A percentile compares a stretch with the other conserved stretches of the same genome.
phyloP scores from a whole-genome alignment of 2,888 invertebrate genomes.

The Prosapia bicincta region DNA sequence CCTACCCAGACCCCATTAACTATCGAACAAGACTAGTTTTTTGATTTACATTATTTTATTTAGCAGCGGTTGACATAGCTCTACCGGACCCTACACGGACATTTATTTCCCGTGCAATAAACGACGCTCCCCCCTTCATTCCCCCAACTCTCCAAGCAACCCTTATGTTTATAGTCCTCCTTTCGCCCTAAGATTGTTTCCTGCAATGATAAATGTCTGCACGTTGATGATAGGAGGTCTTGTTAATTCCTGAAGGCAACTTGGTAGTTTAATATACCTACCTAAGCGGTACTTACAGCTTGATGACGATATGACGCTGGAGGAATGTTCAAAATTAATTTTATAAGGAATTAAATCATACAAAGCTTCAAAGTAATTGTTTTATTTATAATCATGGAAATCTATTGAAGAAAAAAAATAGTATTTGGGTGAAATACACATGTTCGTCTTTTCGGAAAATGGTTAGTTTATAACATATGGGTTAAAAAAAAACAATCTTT shows the following conservation, averaged over 20 bases:
- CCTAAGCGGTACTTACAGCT: too few species aligned
- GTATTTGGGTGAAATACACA: too few species aligned
- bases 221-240: neutral
- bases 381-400: too few species aligned
- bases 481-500: too few species aligned
- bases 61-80: neutral
- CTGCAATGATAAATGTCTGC: neutral
- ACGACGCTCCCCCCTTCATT: neutral
- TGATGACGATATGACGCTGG: too few species aligned
- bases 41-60: neutral
- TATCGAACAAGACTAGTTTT: neutral
- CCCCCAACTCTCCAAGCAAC: neutral
- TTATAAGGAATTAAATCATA: too few species aligned
- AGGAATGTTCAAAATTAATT: too few species aligned
- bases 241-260: neutral
- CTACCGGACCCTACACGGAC: neutral
- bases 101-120: slow-evolving; percentile 2
- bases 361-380: too few species aligned
- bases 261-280: neutral
- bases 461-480: too few species aligned
- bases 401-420: too few species aligned
- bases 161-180: neutral
- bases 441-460: too few species aligned
- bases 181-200: neutral
- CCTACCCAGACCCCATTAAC: neutral